Evolutionary conservation across 2,797 vertebrate genomes (phyloP), one percentile per base, ranked within the genome.

Genomic region (Hozukius guyotensis): DNA sequence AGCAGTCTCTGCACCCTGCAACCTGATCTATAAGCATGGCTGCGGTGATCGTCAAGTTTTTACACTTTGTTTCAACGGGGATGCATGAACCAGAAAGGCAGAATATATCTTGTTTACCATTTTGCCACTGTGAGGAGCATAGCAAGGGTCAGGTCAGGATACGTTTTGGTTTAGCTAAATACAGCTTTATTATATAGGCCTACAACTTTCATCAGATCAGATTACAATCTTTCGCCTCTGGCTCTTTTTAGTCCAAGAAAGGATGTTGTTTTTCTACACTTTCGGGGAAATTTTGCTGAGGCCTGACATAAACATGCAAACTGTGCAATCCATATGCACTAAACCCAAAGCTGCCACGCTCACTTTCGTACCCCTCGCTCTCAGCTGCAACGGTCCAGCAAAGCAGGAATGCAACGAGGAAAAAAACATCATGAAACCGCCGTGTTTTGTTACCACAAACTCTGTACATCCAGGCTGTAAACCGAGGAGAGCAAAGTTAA

Each of bases 361-460:
- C 32, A 53, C 52, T 42, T 22, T 29, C 52, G 24, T 8, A 6
- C n/a, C 6, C 31, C 32, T 29, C 22, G 13, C 49, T 65, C 22
- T 67, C 32, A 4, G 2, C 46, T 59, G 6, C 8, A 13, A 74
- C 8, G 4, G 22, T 61, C 34, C 20, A 52, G 75, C 6, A 38
- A 14, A 66, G 36, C 71, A 74, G 81, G 81, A 80, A 81, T 73
- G 63, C 42, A 52, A 16, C 31, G 60, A 18, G 34, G 18, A 57
- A 77, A 84, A 86, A 75, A 82, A 83, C 34, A 66, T 53, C 27
- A 24, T 3, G 2, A 77, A 79, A 71, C 81, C 32, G 2, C 72
- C 2, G 20, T 64, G 12, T 72, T 72, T 64, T 38, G 36, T 75
- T 68, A 29, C 27, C 61, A 67, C 65, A 63, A 55, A 62, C 74